Percentiles rank a stretch among this genome's conserved stretches.
Conservation (phyloP, 2,888 invertebrate species). For the Malachius bipustulatus region DNA sequence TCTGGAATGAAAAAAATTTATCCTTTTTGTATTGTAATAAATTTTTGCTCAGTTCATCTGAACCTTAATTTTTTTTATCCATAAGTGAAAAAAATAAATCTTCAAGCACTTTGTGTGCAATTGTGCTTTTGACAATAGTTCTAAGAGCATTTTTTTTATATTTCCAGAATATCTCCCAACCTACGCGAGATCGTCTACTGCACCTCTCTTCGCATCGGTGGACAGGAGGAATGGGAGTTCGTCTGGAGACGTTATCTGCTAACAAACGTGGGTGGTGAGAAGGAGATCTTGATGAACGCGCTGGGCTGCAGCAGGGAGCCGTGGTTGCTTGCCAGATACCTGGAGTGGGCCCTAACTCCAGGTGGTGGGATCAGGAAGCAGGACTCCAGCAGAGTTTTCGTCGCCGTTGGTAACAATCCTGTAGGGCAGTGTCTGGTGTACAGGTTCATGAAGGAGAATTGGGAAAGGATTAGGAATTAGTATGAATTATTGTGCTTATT, state of each 20-base stretch:
- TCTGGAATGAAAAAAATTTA: too few species aligned
- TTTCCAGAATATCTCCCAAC: conserved; percentile 66
- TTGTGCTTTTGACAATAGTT: conserved; percentile 7
- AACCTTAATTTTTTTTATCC: too few species aligned
- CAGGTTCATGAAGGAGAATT: conserved; percentile 64
- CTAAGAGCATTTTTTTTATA: conserved; percentile 11
- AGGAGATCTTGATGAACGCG: conserved; percentile 61
- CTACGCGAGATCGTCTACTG: conserved; percentile 77
- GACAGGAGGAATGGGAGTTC: conserved; percentile 80
- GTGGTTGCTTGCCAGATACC: conserved; percentile 69
- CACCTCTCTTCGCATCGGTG: conserved; percentile 71
- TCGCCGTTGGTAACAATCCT: conserved; percentile 60
- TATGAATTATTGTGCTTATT: conserved; percentile 45
- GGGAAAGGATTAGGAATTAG: conserved; percentile 60
- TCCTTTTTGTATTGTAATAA: too few species aligned
- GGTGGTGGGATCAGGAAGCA: conserved; percentile 72
- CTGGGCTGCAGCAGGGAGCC: conserved; percentile 74
- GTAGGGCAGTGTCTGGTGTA: conserved; percentile 75
- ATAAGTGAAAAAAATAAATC: neutral
- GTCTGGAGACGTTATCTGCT: conserved; percentile 67
- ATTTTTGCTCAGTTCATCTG: too few species aligned
- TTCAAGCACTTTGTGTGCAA: conserved; percentile 5
- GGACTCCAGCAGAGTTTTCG: conserved; percentile 66
- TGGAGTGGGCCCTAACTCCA: conserved; percentile 60
- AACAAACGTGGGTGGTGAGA: conserved; percentile 70